Percentiles rank a stretch among this genome's conserved stretches.
These are phyloP conservation scores for Lophotis ruficrista DNA, from an alignment of 2,113 vertebrate genomes.

Conservation along the genomic window DNA sequence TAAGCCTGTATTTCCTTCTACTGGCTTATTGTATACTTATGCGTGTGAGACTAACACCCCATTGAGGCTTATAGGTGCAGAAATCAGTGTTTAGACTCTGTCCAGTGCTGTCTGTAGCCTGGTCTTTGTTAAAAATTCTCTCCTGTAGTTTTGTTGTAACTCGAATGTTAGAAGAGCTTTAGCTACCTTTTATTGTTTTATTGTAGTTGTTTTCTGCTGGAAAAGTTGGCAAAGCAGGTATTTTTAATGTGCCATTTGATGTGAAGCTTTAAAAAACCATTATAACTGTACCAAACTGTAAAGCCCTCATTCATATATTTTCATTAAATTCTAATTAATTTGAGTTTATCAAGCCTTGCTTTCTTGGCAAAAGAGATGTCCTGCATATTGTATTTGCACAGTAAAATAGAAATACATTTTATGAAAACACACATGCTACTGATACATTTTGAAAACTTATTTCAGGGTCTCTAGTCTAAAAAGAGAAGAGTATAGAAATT, in stretches of 20 bases:
- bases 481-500: not conserved
- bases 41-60: not conserved
- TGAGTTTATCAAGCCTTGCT: not conserved
- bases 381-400: not conserved
- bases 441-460: not conserved
- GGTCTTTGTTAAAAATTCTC: not conserved
- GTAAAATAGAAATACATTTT: not conserved
- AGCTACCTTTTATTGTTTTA: constrained; percentile 3
- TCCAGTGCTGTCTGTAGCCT: not conserved
- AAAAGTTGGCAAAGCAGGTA: not conserved
- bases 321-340: constrained; percentile 9
- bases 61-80: not conserved
- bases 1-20: not conserved
- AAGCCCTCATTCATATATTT: not conserved
- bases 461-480: not conserved
- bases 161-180: not conserved
- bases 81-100: not conserved
- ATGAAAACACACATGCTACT: not conserved
- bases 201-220: not conserved
- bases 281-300: not conserved
- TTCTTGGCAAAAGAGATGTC: not conserved
- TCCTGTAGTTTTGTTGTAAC: not conserved
- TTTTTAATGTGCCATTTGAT: not conserved
- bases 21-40: not conserved
- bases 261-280: not conserved